Conservation (phyloP, 2,113 vertebrate species). For the Myotis brandtii region DNA sequence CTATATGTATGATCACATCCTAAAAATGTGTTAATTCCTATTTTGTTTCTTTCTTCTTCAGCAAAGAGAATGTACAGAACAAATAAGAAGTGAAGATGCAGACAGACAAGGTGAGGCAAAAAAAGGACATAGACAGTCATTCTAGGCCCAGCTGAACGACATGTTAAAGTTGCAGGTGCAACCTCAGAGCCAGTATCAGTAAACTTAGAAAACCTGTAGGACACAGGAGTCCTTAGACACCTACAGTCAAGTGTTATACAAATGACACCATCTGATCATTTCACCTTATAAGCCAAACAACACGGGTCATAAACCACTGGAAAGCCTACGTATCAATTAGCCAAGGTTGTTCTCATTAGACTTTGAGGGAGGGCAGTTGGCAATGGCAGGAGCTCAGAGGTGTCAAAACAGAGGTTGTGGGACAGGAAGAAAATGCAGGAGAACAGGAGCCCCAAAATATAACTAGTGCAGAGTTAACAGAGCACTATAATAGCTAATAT, state of each 20-base stretch:
- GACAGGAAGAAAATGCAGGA: background rate
- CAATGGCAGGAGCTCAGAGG: background rate
- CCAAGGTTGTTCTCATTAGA: background rate
- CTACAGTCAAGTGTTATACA: background rate
- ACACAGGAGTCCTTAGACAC: background rate
- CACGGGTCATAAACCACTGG: background rate
- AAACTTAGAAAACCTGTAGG: background rate
- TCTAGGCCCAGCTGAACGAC: background rate
- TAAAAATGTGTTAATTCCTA: constrained; percentile 14
- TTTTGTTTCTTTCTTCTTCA: constrained; percentile 6
- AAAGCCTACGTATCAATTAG: background rate
- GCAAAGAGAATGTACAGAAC: background rate
- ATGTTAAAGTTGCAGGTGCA: background rate
- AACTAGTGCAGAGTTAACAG: background rate
- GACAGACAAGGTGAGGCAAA: background rate
- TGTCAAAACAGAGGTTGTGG: background rate
- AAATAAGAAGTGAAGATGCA: background rate
- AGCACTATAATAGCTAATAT: background rate
- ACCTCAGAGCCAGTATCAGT: background rate
- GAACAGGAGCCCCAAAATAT: background rate
- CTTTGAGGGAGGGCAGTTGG: background rate
- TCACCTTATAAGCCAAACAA: background rate
- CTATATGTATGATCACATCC: background rate
- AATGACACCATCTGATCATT: background rate
- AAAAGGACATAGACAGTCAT: background rate